Evolutionary conservation across 2,113 vertebrate species (phyloP), one percentile per base, ranked within the genome.

Genomic region (Rhinolophus ferrumequinum): DNA sequence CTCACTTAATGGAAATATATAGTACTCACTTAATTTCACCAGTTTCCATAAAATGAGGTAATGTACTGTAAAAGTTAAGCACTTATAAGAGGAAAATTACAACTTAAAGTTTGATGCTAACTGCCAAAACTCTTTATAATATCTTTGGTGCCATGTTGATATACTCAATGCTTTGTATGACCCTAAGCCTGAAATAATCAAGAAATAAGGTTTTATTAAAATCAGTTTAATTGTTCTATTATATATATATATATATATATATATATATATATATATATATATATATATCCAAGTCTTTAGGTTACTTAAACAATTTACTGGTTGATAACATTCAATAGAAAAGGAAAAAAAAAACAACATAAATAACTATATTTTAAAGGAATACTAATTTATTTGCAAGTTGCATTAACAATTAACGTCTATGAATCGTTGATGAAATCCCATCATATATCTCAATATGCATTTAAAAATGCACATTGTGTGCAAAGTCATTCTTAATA

Each of bases 1-100:
- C 88, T 97, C 77, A 96, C 76, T 94, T 98, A 98, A 97, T 97
- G 96, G 85, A 96, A 96, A 94, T 26, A 92, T 28, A 97, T 86
- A 70, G 70, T 62, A 41, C 35, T 96, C 76, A 85, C 41, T 95
- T 79, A 96, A 90, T 75, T 95, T 90, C 88, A 94, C 97, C 90
- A 95, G 41, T 95, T 95, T 94, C 81, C 73, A 97, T 96, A 94
- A 90, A 96, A 94, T 86, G 82, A 96, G 54, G 66, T 67, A 97
- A 97, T 96, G 96, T 95, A 83, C 93, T 93, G 24, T 94, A 96
- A 97, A 96, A 96, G 69, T 92, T 95, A 97, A 97, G 72, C 60
- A 96, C 77, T 92, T 90, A 10, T 72, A 70, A 54, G 54, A 9
- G 8, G 30, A 66, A 96, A 86, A 96, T 84, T 62, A 35, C 38